phyloP scores from a whole-genome alignment of 1,140 invertebrate species.

The Camponotus floridanus region DNA sequence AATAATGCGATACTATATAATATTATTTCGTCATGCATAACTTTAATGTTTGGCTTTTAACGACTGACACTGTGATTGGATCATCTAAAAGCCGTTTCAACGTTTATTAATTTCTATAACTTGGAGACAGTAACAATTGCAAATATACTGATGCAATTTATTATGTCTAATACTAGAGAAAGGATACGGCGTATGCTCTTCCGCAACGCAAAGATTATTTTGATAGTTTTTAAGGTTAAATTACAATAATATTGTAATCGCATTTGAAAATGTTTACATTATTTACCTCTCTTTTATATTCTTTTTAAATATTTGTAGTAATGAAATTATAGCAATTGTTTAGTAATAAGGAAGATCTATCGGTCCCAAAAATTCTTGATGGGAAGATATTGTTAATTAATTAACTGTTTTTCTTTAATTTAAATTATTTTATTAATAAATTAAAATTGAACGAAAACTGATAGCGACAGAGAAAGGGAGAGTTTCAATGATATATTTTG shows the following conservation, averaged over 20 bases:
- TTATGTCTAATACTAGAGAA: background rate
- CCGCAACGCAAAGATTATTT: background rate
- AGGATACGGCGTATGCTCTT: background rate
- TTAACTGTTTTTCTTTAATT: background rate
- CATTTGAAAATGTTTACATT: too few relatives aligned
- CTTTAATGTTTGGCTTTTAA: conserved; percentile 7
- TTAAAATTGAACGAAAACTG: background rate
- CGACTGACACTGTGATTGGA: background rate
- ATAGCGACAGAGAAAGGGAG: background rate
- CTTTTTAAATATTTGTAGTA: too few relatives aligned
- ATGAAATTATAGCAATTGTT: too few relatives aligned
- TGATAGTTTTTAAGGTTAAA: background rate
- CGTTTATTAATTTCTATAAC: background rate
- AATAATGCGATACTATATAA: background rate
- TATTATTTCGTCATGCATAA: background rate
- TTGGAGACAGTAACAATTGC: background rate
- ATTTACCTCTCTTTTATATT: too few relatives aligned
- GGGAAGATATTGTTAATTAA: background rate
- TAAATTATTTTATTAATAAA: background rate
- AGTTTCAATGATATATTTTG: background rate
- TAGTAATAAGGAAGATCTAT: too few relatives aligned
- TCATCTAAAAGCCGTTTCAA: background rate
- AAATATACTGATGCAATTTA: too few relatives aligned
- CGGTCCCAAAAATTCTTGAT: too few relatives aligned
- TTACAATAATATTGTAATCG: background rate